Base-by-base conservation (phyloP, 1,140 invertebrate species). In the Ooceraea biroi region DNA sequence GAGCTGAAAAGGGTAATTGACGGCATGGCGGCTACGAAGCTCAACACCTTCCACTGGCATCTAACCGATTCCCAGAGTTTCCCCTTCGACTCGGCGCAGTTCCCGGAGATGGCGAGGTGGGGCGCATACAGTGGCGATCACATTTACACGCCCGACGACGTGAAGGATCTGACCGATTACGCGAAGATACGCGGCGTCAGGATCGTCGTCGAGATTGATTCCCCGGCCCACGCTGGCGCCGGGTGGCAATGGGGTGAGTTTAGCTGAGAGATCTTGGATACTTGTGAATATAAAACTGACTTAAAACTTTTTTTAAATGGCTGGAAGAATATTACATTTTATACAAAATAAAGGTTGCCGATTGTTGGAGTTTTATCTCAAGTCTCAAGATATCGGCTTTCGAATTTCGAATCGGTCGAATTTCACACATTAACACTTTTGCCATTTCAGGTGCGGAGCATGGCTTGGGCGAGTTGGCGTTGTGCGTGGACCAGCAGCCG, bases 21-120 rank as follows among this genome's bases (percentile, higher is more conserved):
- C 87, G 97, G 95, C 3, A 98, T 98, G 97, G 96, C 97, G 0
- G 95, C 96, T 0, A 96, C 96, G 25, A 98, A 98, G 93, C 92
- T 98, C 83, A 98, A 98, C 89, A 96, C 97, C 0, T 96, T 98
- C 46, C 98, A 98, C 91, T 98, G 97, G 97, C 97, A 98, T 89
- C 95, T 97, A 1, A 97, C 97, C 0, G 98, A 98, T 90, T 96
- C 97, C 0, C 97, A 98, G 83, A 98, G 97, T 90, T 98, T 98
- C 92, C 97, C 98, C 0, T 95, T 97, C 83, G 96, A 97, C 66
- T 96, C 97, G 0, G 95, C 94, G 1, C 94, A 96, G 22, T 96
- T 97, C 41, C 97, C 97, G 0, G 96, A 97, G 89, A 96, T 98
- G 95, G 96, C 96, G 0, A 95, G 95, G 94, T 97, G 96, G 92